Percentiles rank a stretch among this genome's conserved stretches.
Evolutionary conservation across 2,113 vertebrate genomes (phyloP).

Genomic region (Ceuthmochares aereus): DNA sequence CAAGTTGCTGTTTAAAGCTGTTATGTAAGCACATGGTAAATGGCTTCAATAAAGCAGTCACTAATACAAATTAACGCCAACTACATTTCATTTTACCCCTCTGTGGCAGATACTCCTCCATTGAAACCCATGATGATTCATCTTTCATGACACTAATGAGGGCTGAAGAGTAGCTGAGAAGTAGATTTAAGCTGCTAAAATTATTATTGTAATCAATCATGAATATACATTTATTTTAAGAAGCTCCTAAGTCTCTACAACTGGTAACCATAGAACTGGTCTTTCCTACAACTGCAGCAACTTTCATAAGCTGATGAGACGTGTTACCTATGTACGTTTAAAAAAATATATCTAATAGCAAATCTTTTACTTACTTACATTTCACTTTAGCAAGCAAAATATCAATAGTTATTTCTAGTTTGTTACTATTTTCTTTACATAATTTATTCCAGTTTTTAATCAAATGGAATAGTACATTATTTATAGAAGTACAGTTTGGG

Average conservation of each 20-base stretch:
- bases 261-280: neutral
- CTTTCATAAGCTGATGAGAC: neutral
- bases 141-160: neutral
- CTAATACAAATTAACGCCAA: conserved; percentile 7
- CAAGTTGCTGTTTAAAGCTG: conserved; percentile 49
- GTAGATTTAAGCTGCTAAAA: neutral
- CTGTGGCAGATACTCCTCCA: conserved; percentile 20
- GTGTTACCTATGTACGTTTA: neutral
- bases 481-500: neutral
- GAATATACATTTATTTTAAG: neutral
- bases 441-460: neutral
- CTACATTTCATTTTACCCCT: neutral
- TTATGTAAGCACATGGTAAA: conserved; percentile 24
- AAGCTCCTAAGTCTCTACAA: neutral
- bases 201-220: neutral
- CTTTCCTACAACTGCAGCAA: neutral
- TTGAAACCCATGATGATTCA: conserved; percentile 18
- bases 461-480: neutral
- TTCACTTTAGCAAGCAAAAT: neutral
- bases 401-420: neutral
- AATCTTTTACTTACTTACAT: neutral
- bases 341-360: neutral
- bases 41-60: neutral
- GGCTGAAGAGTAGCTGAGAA: neutral
- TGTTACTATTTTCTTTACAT: neutral